A percentile compares a stretch with the other conserved stretches of the same genome.
phyloP scores from a whole-genome alignment of 2,113 vertebrate species.

The Peromyscus polionotus region DNA sequence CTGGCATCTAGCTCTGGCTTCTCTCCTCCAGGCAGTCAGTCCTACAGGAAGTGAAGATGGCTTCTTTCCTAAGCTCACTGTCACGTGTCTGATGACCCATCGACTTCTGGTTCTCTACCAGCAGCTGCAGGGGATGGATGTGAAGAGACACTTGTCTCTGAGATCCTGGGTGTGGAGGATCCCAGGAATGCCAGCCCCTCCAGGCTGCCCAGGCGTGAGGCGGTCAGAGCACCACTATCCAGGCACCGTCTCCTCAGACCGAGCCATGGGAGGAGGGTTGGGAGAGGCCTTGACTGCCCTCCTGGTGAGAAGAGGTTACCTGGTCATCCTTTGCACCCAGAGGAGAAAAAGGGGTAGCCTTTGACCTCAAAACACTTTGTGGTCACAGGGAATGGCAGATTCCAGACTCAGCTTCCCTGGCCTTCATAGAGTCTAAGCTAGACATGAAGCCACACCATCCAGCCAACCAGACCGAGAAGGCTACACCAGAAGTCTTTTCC shows the following conservation, averaged over 20 bases:
- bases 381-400: neutral
- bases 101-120: slow-evolving; percentile 86
- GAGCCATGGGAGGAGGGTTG: no score
- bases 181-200: neutral
- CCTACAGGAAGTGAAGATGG: slow-evolving; percentile 92
- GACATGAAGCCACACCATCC: rapidly evolving
- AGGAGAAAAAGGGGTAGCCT: neutral
- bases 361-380: neutral
- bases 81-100: slow-evolving; percentile 72
- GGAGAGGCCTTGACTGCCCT: neutral
- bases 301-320: neutral
- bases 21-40: slow-evolving; percentile 90
- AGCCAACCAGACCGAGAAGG: no score
- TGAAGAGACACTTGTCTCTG: neutral
- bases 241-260: neutral
- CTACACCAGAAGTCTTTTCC: neutral
- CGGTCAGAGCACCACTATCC: rapidly evolving
- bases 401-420: neutral
- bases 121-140: slow-evolving; percentile 8
- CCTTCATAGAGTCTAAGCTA: no score
- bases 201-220: neutral
- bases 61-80: slow-evolving; percentile 72
- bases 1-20: slow-evolving; percentile 66
- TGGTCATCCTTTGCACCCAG: neutral
- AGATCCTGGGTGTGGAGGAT: rapidly evolving